phyloP scores from a whole-genome alignment of 2,113 vertebrate species.

The Neotragus pygmaeus region DNA sequence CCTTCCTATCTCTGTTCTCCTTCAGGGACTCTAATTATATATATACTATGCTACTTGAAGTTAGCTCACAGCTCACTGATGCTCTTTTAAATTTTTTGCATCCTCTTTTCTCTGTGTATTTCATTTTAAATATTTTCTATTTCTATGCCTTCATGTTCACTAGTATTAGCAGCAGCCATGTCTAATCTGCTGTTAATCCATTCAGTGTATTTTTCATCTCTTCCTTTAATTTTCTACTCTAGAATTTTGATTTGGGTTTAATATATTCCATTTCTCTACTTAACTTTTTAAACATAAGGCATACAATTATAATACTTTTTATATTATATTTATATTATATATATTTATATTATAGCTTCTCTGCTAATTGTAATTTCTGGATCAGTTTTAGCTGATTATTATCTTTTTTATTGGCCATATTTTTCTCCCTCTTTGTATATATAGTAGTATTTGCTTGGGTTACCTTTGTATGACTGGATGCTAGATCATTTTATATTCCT shows the following conservation, averaged over 20 bases:
- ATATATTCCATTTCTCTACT: background rate
- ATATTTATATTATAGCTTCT: no score
- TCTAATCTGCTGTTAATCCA: background rate
- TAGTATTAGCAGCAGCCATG: background rate
- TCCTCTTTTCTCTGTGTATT: background rate
- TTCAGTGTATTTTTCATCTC: background rate
- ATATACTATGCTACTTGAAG: background rate
- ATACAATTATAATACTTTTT: background rate
- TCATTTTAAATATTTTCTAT: background rate
- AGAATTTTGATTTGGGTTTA: background rate
- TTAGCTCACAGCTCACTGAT: background rate
- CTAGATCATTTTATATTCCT: conserved; percentile 22
- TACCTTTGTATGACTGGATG: background rate
- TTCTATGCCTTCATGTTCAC: background rate
- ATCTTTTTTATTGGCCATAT: background rate
- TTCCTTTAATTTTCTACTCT: background rate
- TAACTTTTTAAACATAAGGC: background rate
- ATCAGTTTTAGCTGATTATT: background rate
- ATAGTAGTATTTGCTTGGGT: background rate
- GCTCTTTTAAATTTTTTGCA: background rate
- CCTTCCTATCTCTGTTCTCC: background rate
- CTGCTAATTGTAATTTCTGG: background rate
- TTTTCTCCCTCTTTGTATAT: conserved; percentile 9
- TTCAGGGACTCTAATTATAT: background rate
- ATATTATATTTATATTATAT: no score